Percentiles rank a stretch among this genome's conserved stretches.
Conservation (phyloP, 2,113 vertebrate genomes). For the Sturnira hondurensis region DNA sequence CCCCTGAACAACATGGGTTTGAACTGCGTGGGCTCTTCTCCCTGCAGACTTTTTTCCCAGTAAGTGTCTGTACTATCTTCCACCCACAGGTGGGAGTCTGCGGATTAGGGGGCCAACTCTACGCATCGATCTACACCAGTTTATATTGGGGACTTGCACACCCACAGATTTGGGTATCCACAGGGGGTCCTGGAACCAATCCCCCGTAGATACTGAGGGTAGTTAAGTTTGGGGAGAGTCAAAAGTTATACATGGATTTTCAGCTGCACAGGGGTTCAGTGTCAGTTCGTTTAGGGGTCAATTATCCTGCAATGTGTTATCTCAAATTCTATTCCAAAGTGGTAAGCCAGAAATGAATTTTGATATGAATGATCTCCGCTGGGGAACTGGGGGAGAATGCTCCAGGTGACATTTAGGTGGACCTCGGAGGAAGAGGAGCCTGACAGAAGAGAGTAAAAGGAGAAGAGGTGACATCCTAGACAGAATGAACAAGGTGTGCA, state of each 20-base stretch:
- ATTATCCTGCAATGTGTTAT: neutral
- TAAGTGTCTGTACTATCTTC: neutral
- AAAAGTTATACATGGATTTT: neutral
- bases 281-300: neutral
- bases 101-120: neutral
- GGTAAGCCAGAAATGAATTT: neutral
- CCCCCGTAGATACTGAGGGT: neutral
- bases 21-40: neutral
- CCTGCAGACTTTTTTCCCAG: no score
- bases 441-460: neutral
- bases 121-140: neutral
- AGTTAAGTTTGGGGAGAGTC: neutral
- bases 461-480: neutral
- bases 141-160: neutral
- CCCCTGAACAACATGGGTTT: neutral
- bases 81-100: neutral
- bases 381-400: neutral
- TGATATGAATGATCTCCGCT: neutral
- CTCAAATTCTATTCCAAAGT: neutral
- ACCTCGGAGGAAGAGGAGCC: neutral
- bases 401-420: neutral
- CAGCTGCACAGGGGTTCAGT: neutral
- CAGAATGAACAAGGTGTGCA: neutral
- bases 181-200: neutral
- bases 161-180: neutral